Percentiles rank a stretch among this genome's conserved stretches.
Conservation (phyloP, 2,797 vertebrate genomes). For the Nasua narica region DNA sequence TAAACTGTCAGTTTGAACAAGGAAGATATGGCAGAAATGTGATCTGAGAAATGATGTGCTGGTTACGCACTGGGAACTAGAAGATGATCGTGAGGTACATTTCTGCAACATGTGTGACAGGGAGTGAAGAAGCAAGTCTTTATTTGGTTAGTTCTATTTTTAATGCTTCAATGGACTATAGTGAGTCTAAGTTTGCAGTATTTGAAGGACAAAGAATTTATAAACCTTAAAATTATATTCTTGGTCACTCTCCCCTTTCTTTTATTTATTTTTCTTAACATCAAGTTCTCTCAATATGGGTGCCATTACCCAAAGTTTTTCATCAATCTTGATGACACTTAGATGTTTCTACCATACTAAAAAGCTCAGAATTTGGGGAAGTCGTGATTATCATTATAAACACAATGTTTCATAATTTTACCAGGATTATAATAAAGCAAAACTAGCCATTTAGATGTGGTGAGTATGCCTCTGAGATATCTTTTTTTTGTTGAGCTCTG, state of each 20-base stretch:
- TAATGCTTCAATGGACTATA: neutral
- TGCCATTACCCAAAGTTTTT: neutral
- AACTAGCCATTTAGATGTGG: neutral
- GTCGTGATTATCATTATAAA: neutral
- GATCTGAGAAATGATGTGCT: neutral
- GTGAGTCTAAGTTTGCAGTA: neutral
- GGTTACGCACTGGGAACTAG: neutral
- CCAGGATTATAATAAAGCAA: neutral
- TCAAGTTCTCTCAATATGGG: neutral
- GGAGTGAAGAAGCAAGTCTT: neutral
- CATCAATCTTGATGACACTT: neutral
- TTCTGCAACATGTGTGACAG: neutral
- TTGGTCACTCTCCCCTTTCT: neutral
- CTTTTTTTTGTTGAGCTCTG: neutral
- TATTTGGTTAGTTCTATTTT: neutral
- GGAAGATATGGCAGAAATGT: neutral
- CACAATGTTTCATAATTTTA: neutral
- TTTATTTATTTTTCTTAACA: neutral
- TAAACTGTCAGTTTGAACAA: neutral
- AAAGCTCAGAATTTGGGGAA: neutral
- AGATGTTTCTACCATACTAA: neutral
- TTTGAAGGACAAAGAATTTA: neutral
- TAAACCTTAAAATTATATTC: neutral
- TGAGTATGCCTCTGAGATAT: neutral
- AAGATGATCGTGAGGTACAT: neutral